These are phyloP conservation scores for Eulacestoma nigropectus DNA, from an alignment of 2,113 vertebrate genomes.

Conservation along the genomic window DNA sequence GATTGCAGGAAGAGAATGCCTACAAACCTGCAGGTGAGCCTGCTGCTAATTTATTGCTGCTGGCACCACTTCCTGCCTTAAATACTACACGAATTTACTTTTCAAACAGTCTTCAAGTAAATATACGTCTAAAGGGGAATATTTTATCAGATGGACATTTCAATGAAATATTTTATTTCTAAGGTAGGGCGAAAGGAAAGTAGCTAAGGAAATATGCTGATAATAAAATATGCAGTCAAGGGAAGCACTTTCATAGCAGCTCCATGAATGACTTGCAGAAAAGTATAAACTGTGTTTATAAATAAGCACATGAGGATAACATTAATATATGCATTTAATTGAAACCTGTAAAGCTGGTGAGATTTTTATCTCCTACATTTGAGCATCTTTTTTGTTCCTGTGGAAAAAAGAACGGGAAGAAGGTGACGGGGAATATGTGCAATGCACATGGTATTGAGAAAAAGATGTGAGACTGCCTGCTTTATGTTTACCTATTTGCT, in stretches of 20 bases:
- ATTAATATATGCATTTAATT: slow-evolving; percentile 58
- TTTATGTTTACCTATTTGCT: neutral
- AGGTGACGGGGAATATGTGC: neutral
- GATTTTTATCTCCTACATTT: neutral
- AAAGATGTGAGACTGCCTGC: neutral
- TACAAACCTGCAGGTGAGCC: neutral
- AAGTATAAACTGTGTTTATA: slow-evolving; percentile 52
- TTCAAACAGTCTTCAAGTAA: slow-evolving; percentile 56
- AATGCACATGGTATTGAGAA: neutral
- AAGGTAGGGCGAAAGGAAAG: slow-evolving; percentile 37
- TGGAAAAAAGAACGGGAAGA: neutral
- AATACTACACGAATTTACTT: slow-evolving; percentile 64
- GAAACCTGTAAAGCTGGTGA: slow-evolving; percentile 21
- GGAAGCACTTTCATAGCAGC: slow-evolving; percentile 13
- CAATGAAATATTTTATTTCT: slow-evolving; percentile 64
- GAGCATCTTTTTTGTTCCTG: neutral
- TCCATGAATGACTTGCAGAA: slow-evolving; percentile 11
- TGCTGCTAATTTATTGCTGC: slow-evolving; percentile 29
- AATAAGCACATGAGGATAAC: neutral
- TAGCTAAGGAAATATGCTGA: slow-evolving; percentile 61
- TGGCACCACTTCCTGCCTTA: slow-evolving; percentile 17
- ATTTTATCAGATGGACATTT: slow-evolving; percentile 62
- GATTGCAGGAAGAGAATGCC: neutral
- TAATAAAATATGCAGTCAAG: slow-evolving; percentile 53
- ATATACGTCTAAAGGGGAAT: slow-evolving; percentile 52